Evolutionary conservation across 2,113 vertebrate genomes (phyloP).

Genomic region (Mormyrus iriodes): DNA sequence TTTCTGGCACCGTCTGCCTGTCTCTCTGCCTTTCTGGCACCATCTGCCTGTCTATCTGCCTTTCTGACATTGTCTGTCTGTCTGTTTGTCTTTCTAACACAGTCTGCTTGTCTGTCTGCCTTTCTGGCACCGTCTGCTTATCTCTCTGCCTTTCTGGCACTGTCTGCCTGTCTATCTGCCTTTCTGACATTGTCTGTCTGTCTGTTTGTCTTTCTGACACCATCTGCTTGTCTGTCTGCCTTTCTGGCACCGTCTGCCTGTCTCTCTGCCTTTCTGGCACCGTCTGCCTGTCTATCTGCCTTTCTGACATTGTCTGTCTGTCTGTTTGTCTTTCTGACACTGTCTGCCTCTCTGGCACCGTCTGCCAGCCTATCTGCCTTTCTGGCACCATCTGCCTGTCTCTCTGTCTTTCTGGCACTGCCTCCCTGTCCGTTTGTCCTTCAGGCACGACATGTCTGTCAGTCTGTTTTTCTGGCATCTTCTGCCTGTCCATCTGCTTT

Average conservation of each 20-base stretch:
- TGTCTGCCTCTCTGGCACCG: not conserved
- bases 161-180: conserved; percentile 13
- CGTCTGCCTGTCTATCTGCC: not conserved
- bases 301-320: conserved; percentile 18
- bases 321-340: not conserved
- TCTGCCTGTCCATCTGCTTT: not conserved
- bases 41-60: not conserved
- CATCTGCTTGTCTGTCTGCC: not conserved
- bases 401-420: not conserved
- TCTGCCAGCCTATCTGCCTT: not conserved
- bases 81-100: conserved; percentile 6
- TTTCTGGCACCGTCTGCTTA: conserved; percentile 19
- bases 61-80: not conserved
- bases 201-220: not conserved
- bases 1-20: not conserved
- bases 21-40: not conserved
- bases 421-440: not conserved
- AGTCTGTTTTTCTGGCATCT: not conserved
- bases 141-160: conserved; percentile 1
- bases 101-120: not conserved
- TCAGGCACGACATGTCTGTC: not conserved
- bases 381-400: not conserved
- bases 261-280: not conserved
- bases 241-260: not conserved
- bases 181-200: conserved; percentile 19